Evolutionary conservation across 2,113 vertebrate genomes (phyloP).

Genomic region (Mungos mungo): DNA sequence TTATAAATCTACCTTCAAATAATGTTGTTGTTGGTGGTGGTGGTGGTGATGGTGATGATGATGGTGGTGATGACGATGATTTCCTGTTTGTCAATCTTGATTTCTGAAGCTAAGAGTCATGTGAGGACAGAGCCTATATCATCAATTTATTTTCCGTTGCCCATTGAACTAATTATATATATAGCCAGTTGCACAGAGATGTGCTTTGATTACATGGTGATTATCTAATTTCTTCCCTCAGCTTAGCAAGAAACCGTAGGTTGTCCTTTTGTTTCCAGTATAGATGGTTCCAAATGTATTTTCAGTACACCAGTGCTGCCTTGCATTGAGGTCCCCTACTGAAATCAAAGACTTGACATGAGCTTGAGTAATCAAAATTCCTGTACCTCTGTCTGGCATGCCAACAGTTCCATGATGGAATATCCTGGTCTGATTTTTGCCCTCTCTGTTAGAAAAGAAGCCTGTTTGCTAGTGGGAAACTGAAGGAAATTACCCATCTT

Average conservation of each 20-base stretch:
- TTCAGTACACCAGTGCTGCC: neutral
- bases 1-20: neutral
- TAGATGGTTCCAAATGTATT: neutral
- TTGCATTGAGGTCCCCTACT: neutral
- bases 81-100: neutral
- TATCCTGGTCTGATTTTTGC: neutral
- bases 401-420: neutral
- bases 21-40: neutral
- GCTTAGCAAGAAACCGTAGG: neutral
- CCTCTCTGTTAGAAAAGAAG: neutral
- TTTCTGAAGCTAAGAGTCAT: neutral
- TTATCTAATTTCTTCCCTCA: neutral
- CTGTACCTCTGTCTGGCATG: neutral
- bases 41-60: neutral
- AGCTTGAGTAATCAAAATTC: neutral
- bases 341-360: neutral
- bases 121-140: neutral
- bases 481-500: neutral
- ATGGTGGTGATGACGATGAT: neutral
- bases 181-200: neutral
- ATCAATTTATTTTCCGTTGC: neutral
- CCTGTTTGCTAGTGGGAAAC: neutral
- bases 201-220: neutral
- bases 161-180: neutral
- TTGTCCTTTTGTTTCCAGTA: neutral